Evolutionary conservation across 2,888 invertebrate genomes (phyloP).

Genomic region (Balanococcus diminutus): DNA sequence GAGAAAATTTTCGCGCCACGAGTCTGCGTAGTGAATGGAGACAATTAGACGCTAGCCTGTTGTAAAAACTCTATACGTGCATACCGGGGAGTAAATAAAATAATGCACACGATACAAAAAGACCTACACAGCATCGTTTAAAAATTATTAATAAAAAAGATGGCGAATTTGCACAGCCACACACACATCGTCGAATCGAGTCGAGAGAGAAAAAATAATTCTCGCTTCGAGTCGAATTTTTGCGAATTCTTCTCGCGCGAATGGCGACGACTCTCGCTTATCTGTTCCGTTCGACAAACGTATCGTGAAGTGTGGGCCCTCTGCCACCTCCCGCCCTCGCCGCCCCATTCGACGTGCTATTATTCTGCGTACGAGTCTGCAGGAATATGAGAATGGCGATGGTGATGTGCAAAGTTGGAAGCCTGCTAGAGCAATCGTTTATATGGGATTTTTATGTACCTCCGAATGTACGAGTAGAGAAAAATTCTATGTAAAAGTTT

Average conservation of each 20-base stretch:
- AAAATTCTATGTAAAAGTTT: conserved; percentile 24
- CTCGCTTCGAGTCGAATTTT: neutral
- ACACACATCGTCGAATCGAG: neutral
- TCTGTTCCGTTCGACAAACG: neutral
- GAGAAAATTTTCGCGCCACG: conserved; percentile 24
- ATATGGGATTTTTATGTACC: conserved; percentile 38
- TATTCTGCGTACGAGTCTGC: neutral
- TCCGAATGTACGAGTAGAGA: neutral
- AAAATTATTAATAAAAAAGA: neutral
- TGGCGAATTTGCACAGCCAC: neutral
- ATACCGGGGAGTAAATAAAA: neutral
- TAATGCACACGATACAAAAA: neutral
- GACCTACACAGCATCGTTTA: too few relatives aligned
- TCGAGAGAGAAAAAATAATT: neutral
- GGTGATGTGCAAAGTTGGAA: neutral
- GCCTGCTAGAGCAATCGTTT: neutral
- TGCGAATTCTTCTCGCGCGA: neutral
- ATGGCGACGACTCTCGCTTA: neutral
- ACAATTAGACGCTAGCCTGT: conserved; percentile 27
- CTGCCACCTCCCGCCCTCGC: neutral
- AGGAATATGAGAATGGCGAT: neutral
- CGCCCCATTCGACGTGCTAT: neutral
- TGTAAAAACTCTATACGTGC: neutral
- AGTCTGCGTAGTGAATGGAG: conserved; percentile 34
- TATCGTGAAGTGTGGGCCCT: neutral